Evolutionary conservation across 2,113 vertebrate species (phyloP), one percentile per base, ranked within the genome.

Genomic region (Actinemys pallida): DNA sequence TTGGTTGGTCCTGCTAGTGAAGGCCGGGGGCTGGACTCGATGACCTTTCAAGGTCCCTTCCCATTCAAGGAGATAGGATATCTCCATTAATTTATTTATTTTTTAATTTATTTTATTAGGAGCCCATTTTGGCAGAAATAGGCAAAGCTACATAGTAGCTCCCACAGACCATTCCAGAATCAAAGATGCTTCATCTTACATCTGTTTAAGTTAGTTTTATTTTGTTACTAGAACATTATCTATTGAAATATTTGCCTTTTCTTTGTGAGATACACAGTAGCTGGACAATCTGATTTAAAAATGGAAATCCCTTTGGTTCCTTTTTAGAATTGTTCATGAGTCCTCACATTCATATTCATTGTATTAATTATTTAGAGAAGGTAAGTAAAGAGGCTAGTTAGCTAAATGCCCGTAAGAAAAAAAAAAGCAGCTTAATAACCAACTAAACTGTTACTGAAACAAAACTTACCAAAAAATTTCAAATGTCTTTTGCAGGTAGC

Each of bases 361-460:
- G 39, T 50, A 79, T 50, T 49, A 24, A 59, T 42, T 52, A 52
- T n/a, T 85, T 85, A 31, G 9, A 72, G 3, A 2, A 90, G 1
- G 0, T 35, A 39, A 2, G 29, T 17, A 14, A 47, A 17, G 65
- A 72, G 52, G 8, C 1, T 42, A 81, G 17, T 76, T 62, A 78
- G 29, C n/a, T 56, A 86, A 92, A 82, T 57, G 24, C 0, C 53
- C 53, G 2, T 50, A 54, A 52, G 6, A 56, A 56, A 56, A 56
- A 42, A 10, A 56, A 56, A 56, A 6, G 7, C 29, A 86, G 8
- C 4, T 56, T 83, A 50, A 62, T 62, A 62, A 78, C 27, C 7
- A 45, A 53, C 14, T 72, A 4, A 59, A 1, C 6, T 78, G 13
- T 4, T 59, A 11, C 3, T 81, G 3, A 2, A 9, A 8, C 10